These are phyloP conservation scores for Pomacea maculata DNA, from an alignment of 1,140 invertebrate species.

Conservation along the genomic window DNA sequence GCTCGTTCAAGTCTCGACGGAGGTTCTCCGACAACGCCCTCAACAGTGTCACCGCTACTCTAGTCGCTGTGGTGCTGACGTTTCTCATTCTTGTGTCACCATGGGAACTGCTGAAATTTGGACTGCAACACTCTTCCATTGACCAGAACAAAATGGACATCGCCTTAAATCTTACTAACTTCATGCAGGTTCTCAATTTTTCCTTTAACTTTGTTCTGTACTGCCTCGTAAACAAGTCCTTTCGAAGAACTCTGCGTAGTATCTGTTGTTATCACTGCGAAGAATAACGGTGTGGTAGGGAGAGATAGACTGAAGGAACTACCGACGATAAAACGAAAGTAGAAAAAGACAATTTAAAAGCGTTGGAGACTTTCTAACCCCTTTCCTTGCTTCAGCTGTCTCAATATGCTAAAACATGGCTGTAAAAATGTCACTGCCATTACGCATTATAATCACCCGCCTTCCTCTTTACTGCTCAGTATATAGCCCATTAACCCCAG, in stretches of 20 bases:
- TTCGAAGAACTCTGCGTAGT: constrained; percentile 51
- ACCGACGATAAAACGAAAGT: no score
- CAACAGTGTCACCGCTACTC: constrained; percentile 61
- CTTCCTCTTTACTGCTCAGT: no score
- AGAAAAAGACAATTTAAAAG: not conserved
- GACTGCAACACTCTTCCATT: constrained; percentile 24
- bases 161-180: constrained; percentile 56
- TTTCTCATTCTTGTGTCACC: constrained; percentile 63
- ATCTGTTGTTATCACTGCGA: constrained; percentile 41
- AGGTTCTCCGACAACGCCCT: constrained; percentile 48
- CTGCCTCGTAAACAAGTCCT: constrained; percentile 63
- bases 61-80: constrained; percentile 60
- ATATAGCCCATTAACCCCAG: no score
- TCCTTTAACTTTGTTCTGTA: constrained; percentile 63
- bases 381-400: not conserved
- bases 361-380: not conserved
- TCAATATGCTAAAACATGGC: no score
- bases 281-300: no score
- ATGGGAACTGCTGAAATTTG: constrained; percentile 60
- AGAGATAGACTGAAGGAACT: no score
- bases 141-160: constrained; percentile 38
- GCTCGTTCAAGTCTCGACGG: constrained; percentile 22
- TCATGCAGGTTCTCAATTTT: constrained; percentile 64
- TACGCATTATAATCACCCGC: no score
- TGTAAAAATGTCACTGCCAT: no score